Conservation (phyloP, 2,113 vertebrate genomes). For the Aptenodytes patagonicus region DNA sequence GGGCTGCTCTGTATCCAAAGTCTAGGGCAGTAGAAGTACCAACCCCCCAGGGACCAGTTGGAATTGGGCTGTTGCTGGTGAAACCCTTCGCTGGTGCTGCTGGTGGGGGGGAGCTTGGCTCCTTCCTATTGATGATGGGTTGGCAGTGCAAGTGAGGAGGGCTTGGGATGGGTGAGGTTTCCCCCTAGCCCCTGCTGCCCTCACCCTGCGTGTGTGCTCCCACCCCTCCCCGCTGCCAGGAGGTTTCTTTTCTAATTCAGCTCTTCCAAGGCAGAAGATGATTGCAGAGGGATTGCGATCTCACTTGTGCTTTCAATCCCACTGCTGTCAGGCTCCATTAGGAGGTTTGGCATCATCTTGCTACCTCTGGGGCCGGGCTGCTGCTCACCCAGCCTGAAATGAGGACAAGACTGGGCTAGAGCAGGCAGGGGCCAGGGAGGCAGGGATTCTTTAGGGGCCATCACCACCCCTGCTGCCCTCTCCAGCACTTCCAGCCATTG, state of each 20-base stretch:
- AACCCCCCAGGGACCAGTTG: not conserved
- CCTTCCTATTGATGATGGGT: not conserved
- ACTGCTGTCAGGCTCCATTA: constrained; percentile 80
- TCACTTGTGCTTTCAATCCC: constrained; percentile 71
- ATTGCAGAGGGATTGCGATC: constrained; percentile 20
- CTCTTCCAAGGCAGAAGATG: constrained; percentile 54
- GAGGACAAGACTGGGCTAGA: constrained; percentile 35
- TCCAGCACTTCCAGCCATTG: not conserved
- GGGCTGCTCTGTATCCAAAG: not conserved
- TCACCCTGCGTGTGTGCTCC: rapidly evolving
- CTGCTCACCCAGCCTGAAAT: constrained; percentile 46
- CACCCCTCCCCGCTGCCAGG: not conserved
- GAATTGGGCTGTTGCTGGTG: not conserved
- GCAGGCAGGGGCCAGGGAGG: not conserved
- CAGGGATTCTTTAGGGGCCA: not conserved
- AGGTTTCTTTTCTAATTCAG: constrained; percentile 64
- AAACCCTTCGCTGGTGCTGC: not conserved
- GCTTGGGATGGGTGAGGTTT: rapidly evolving
- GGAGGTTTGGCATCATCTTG: constrained; percentile 65
- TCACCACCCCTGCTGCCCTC: not conserved
- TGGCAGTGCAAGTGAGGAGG: not conserved
- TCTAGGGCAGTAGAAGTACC: not conserved
- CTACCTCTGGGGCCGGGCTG: constrained; percentile 66
- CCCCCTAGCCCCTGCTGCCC: not conserved
- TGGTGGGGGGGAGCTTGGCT: not conserved